These are phyloP conservation scores for Styela plicata DNA, from an alignment of 23 tunicate species.

Conservation along the genomic window DNA sequence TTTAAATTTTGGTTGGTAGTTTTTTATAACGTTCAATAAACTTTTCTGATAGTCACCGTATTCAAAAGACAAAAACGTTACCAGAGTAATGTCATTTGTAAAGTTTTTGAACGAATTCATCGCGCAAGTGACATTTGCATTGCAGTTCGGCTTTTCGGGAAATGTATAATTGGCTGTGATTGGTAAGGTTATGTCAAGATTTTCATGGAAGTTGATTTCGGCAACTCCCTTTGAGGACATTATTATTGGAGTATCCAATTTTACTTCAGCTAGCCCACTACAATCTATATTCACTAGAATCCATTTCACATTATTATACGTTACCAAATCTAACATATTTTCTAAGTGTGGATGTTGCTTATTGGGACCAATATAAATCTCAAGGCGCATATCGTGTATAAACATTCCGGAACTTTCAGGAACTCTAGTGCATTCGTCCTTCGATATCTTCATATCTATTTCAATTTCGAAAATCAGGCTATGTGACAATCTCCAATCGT, in stretches of 20 bases:
- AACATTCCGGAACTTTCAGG: neutral
- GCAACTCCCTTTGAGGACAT: neutral
- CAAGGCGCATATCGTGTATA: neutral
- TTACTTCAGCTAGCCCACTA: slow-evolving; percentile 1
- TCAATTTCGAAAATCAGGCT: neutral
- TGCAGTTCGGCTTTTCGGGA: too few species aligned
- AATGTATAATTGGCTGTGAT: too few species aligned
- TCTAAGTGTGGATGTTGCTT: neutral
- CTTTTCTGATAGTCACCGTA: neutral
- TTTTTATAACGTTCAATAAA: too few species aligned
- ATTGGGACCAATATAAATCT: neutral
- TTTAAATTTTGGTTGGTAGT: neutral
- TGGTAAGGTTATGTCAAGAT: too few species aligned
- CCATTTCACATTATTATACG: neutral
- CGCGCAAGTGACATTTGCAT: too few species aligned
- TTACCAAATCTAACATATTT: neutral
- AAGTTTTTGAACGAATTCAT: neutral
- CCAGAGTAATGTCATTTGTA: neutral
- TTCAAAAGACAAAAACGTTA: neutral
- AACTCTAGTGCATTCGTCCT: neutral
- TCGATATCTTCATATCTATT: neutral
- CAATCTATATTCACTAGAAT: neutral
- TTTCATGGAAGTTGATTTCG: neutral
- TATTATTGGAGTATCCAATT: neutral
- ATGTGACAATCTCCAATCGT: neutral